A percentile compares a stretch with the other conserved stretches of the same genome.
These are phyloP conservation scores for Cossypha heuglini DNA, from an alignment of 2,797 vertebrate species.

Conservation along the genomic window DNA sequence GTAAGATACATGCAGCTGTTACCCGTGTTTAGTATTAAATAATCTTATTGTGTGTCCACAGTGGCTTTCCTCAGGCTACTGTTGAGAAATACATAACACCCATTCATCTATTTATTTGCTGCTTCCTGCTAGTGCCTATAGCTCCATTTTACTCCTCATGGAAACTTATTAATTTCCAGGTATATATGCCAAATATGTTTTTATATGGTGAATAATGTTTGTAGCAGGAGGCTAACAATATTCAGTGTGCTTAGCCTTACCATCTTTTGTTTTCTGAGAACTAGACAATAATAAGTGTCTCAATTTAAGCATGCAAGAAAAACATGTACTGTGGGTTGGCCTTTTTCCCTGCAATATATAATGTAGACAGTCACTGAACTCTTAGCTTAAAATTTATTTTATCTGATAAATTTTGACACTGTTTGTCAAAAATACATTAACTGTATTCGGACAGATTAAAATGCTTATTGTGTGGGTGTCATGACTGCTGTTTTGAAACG, in stretches of 20 bases:
- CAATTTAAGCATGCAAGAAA: background rate
- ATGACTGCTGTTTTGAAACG: background rate
- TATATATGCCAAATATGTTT: background rate
- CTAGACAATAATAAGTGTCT: background rate
- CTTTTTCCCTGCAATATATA: background rate
- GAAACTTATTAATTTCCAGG: background rate
- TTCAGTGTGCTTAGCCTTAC: background rate
- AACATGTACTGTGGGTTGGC: accelerated
- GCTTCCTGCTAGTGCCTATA: background rate
- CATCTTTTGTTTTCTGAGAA: background rate
- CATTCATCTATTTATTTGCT: background rate
- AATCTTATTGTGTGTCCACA: background rate
- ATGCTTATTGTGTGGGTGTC: background rate
- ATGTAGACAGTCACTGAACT: background rate
- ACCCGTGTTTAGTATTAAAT: background rate
- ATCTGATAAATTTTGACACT: background rate
- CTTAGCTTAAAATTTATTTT: background rate
- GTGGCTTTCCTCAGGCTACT: background rate
- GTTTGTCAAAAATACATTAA: background rate
- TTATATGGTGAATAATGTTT: background rate
- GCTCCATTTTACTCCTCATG: background rate
- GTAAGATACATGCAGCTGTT: background rate
- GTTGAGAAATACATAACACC: background rate
- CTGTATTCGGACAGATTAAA: background rate
- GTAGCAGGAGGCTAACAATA: background rate